These are phyloP conservation scores for Eurois occulta DNA, from an alignment of 2,888 invertebrate genomes.

Conservation along the genomic window DNA sequence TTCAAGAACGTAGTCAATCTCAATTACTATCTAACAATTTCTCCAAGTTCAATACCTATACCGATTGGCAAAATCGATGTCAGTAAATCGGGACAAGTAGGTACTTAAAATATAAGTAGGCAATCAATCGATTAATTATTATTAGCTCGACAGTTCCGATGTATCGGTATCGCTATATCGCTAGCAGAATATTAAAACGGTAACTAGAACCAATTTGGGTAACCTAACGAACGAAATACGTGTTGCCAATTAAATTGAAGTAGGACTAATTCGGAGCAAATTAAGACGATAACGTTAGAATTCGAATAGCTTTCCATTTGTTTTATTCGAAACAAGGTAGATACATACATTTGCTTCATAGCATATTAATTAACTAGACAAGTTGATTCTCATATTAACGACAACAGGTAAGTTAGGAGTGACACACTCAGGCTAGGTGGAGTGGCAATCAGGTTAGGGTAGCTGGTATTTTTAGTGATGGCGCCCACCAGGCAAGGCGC, in stretches of 20 bases:
- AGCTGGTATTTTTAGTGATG: not conserved
- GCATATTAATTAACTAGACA: not conserved
- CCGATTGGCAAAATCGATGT: constrained; percentile 17
- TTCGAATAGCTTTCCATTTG: not conserved
- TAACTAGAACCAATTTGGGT: constrained; percentile 38
- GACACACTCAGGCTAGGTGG: not conserved
- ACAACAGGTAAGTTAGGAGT: not conserved
- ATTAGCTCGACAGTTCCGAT: constrained; percentile 44
- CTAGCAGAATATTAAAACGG: constrained; percentile 38
- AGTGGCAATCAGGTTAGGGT: not conserved
- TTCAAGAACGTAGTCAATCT: not conserved
- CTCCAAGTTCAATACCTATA: not conserved
- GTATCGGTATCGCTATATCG: constrained; percentile 40
- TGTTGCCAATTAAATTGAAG: constrained; percentile 45
- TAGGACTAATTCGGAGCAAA: constrained; percentile 12
- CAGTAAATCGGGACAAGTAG: constrained; percentile 43
- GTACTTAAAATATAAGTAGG: constrained; percentile 51
- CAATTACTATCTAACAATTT: not conserved
- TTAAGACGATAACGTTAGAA: not conserved
- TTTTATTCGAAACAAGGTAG: not conserved
- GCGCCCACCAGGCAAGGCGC: not conserved
- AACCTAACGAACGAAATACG: constrained; percentile 45
- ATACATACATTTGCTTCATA: not conserved
- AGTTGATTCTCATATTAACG: not conserved
- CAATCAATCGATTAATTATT: constrained; percentile 58